Conservation (phyloP, 2,797 vertebrate species). For the Siniperca undulata region DNA sequence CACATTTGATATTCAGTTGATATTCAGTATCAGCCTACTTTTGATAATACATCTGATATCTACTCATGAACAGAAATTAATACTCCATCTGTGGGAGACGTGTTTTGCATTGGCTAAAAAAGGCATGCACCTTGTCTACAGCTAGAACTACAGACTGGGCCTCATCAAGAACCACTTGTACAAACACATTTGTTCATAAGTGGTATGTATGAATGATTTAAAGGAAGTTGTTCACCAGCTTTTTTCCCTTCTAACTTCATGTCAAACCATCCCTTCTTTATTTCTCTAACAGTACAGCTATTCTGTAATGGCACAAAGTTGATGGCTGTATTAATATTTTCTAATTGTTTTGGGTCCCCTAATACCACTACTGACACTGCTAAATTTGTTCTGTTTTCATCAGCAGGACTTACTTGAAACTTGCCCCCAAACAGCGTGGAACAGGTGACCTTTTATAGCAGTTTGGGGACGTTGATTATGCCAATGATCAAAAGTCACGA, state of each 20-base stretch:
- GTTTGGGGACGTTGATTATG: no score
- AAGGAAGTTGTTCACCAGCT: background rate
- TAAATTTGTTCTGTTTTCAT: background rate
- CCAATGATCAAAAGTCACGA: no score
- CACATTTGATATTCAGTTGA: background rate
- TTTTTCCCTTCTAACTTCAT: background rate
- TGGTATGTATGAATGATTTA: background rate
- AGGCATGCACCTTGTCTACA: background rate
- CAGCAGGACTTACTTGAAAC: background rate
- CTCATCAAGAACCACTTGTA: background rate
- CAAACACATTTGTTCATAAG: background rate
- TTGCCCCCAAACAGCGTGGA: no score
- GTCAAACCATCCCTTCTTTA: background rate
- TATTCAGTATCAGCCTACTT: background rate
- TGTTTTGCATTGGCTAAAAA: constrained; percentile 10
- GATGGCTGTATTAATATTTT: background rate
- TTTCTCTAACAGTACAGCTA: background rate
- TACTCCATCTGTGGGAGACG: background rate
- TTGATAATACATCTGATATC: background rate
- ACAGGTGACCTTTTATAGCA: background rate
- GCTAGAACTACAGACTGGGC: no score
- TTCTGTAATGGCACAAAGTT: background rate
- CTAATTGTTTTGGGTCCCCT: background rate
- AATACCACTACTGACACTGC: background rate
- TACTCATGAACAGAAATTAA: background rate